A percentile compares a stretch with the other conserved stretches of the same genome.
These are phyloP conservation scores for Chymomyza fuscimana DNA, from an alignment of 2,888 invertebrate genomes.

Conservation along the genomic window DNA sequence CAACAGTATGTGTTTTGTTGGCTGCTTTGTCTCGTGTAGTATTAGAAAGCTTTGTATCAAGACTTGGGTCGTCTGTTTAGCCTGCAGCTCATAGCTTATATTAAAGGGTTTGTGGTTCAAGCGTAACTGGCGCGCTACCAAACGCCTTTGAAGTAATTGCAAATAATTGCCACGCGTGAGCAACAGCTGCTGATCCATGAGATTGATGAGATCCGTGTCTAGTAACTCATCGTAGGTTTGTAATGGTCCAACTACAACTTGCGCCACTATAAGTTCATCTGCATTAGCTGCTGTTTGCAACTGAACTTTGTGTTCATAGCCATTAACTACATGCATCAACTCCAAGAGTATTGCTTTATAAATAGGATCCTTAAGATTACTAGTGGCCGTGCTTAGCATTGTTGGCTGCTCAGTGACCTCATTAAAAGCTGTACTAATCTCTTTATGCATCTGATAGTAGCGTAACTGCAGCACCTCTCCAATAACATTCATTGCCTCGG, in stretches of 20 bases:
- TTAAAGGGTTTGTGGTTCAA: constrained; percentile 85
- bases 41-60: constrained; percentile 84
- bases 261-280: constrained; percentile 72
- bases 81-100: constrained; percentile 82
- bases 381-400: background rate
- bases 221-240: constrained; percentile 85
- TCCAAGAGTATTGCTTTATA: constrained; percentile 84
- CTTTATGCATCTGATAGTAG: background rate
- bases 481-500: constrained; percentile 21
- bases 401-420: background rate
- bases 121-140: constrained; percentile 83
- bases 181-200: constrained; percentile 66
- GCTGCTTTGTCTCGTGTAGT: constrained; percentile 82
- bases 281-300: constrained; percentile 74
- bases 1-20: constrained; percentile 83
- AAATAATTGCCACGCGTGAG: constrained; percentile 60
- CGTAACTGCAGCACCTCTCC: constrained; percentile 21
- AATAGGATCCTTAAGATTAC: constrained; percentile 84
- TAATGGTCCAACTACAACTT: constrained; percentile 83
- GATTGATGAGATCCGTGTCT: constrained; percentile 82
- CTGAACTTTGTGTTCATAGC: background rate
- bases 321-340: constrained; percentile 66
- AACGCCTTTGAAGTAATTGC: constrained; percentile 45
- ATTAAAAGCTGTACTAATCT: background rate
- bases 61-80: constrained; percentile 81